Evolutionary conservation across 2,113 vertebrate genomes (phyloP).

Genomic region (Globicephala melas): DNA sequence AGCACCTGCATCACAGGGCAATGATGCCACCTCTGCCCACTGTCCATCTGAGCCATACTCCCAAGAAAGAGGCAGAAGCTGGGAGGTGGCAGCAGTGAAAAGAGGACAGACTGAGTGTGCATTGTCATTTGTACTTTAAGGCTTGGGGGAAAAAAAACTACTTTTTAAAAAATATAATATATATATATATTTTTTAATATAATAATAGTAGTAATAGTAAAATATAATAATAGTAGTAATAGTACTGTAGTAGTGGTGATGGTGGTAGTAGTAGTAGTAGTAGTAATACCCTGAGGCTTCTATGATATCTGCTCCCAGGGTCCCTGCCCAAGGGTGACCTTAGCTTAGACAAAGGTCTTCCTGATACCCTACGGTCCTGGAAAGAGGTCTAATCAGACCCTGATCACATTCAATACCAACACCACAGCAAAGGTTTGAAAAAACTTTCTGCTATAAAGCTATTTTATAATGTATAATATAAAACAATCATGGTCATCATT

Average conservation of each 20-base stretch:
- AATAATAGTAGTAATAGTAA: neutral
- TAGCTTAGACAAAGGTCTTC: neutral
- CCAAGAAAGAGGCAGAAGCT: neutral
- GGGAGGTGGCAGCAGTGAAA: neutral
- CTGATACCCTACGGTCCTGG: neutral
- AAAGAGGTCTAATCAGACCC: neutral
- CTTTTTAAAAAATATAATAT: neutral
- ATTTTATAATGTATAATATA: neutral
- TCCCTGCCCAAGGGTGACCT: neutral
- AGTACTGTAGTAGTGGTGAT: neutral
- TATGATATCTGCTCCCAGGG: neutral
- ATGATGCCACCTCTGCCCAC: neutral
- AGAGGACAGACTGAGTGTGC: neutral
- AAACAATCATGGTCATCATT: neutral
- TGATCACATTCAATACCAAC: neutral
- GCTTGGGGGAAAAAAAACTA: neutral
- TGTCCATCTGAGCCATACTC: neutral
- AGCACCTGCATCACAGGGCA: neutral
- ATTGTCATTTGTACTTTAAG: neutral
- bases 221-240: neutral
- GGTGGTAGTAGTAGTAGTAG: neutral
- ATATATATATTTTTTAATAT: neutral
- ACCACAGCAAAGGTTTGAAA: neutral
- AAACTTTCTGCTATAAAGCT: neutral
- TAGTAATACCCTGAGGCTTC: neutral